Evolutionary conservation across 2,797 vertebrate species (phyloP).

Genomic region (Pseudochirops corinnae): DNA sequence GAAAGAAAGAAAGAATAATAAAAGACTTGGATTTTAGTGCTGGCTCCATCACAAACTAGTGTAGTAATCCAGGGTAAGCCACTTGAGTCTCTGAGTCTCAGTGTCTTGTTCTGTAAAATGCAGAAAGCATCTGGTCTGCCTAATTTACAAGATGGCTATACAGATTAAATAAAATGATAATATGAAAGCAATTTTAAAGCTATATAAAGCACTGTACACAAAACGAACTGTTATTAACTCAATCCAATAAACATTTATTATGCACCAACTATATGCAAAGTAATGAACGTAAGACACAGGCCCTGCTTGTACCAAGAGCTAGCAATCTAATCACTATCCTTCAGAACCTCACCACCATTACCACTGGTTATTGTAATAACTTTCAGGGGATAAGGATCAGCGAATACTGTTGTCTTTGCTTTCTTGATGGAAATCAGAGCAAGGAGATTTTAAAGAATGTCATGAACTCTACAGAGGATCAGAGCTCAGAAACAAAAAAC

Average conservation of each 20-base stretch:
- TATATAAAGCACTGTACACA: neutral
- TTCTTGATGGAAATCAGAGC: neutral
- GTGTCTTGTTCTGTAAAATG: neutral
- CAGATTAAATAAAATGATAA: neutral
- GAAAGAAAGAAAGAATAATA: neutral
- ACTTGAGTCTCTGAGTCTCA: neutral
- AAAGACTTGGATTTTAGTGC: neutral
- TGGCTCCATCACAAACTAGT: neutral
- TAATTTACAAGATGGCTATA: neutral
- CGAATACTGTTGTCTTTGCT: neutral
- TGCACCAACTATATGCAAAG: neutral
- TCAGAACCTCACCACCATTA: neutral
- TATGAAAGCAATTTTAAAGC: neutral
- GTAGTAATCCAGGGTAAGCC: neutral
- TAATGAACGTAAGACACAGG: neutral
- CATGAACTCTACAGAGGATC: neutral
- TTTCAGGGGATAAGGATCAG: neutral
- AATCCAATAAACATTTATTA: neutral
- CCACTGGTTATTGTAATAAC: neutral
- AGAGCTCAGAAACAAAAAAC: neutral
- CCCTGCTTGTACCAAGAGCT: neutral
- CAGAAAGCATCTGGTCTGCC: neutral
- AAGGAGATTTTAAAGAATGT: neutral
- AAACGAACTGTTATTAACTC: neutral
- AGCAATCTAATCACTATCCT: neutral